A percentile compares a stretch with the other conserved stretches of the same genome.
These are phyloP conservation scores for Belonocnema kinseyi DNA, from an alignment of 1,140 invertebrate species.

Conservation along the genomic window DNA sequence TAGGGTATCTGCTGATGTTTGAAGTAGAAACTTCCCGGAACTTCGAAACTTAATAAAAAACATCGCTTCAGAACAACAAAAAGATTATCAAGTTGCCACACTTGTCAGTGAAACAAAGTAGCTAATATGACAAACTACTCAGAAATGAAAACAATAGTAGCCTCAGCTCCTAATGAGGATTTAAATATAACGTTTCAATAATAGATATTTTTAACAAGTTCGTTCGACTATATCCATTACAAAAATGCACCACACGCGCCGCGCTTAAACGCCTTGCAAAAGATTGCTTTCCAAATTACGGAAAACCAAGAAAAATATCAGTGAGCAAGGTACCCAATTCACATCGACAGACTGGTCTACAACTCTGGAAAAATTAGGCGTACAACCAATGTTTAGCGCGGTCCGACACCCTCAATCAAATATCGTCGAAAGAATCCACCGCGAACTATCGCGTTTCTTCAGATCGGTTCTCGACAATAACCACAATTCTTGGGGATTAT, in stretches of 20 bases:
- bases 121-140: too few relatives aligned
- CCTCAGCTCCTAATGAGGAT: too few relatives aligned
- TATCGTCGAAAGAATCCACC: too few relatives aligned
- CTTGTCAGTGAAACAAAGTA: too few relatives aligned
- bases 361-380: too few relatives aligned
- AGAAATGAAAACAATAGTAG: too few relatives aligned
- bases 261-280: not conserved
- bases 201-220: conserved; percentile 33
- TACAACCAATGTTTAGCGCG: too few relatives aligned
- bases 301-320: conserved; percentile 32
- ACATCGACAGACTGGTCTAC: conserved; percentile 37
- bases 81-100: too few relatives aligned
- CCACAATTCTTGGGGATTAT: conserved; percentile 33
- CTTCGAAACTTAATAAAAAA: too few relatives aligned
- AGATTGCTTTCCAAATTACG: conserved; percentile 21
- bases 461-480: conserved; percentile 28
- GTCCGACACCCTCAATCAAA: too few relatives aligned
- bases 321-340: too few relatives aligned
- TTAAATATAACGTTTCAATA: conserved; percentile 58
- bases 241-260: not conserved
- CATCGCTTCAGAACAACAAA: not conserved
- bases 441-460: too few relatives aligned
- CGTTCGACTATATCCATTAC: conserved; percentile 16
- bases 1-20: conserved; percentile 21
- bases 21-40: conserved; percentile 9